These are phyloP conservation scores for Gymnothorax reevesii DNA, from an alignment of 2,797 vertebrate species.

Conservation along the genomic window DNA sequence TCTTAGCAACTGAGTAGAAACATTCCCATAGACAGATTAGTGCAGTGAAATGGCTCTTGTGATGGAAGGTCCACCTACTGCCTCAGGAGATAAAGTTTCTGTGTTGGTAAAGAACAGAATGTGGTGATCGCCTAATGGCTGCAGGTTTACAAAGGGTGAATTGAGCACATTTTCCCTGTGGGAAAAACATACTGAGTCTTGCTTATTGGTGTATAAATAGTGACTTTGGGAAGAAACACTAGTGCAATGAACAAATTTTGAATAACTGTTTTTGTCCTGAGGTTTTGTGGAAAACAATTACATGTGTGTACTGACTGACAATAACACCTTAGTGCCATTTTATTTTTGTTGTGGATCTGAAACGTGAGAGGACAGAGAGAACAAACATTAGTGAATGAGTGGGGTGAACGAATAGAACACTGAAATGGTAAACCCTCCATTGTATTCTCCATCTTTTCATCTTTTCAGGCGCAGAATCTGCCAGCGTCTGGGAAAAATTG, in stretches of 20 bases:
- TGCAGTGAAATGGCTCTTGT: slow-evolving; percentile 18
- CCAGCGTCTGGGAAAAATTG: too few relatives aligned
- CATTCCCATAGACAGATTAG: slow-evolving; percentile 31
- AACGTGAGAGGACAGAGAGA: neutral
- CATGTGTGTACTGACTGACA: neutral
- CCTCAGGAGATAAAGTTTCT: neutral
- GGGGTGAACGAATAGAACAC: neutral
- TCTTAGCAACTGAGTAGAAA: slow-evolving; percentile 56
- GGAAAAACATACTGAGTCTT: neutral
- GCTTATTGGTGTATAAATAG: neutral
- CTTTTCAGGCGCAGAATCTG: too few relatives aligned
- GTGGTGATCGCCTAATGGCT: neutral
- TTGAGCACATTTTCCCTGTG: neutral
- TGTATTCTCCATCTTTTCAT: neutral
- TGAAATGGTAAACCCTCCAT: neutral
- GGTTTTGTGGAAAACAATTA: neutral
- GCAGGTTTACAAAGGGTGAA: neutral
- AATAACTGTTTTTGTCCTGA: neutral
- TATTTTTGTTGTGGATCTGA: neutral
- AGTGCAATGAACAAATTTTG: neutral
- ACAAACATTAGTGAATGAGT: neutral
- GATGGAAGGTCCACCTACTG: neutral
- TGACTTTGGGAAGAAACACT: neutral
- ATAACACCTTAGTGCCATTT: neutral
- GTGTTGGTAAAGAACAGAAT: neutral